These are phyloP conservation scores for Apantesis nais DNA, from an alignment of 2,888 invertebrate genomes.

Conservation along the genomic window DNA sequence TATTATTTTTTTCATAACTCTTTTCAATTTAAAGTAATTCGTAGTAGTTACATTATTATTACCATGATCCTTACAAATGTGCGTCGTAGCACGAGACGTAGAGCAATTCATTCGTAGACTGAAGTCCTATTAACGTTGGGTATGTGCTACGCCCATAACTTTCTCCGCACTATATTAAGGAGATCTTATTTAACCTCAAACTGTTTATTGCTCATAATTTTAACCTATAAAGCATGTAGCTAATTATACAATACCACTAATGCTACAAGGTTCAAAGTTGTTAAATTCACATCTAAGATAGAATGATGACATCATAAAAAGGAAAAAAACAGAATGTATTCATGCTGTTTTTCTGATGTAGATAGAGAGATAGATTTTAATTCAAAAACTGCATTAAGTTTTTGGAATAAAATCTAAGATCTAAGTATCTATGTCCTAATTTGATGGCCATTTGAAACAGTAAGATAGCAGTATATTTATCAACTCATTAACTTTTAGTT, in stretches of 20 bases:
- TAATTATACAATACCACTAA: conserved; percentile 24
- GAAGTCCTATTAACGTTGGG: conserved; percentile 22
- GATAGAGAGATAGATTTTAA: too few species aligned
- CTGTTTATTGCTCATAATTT: conserved; percentile 29
- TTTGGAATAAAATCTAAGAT: too few species aligned
- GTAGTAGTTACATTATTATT: conserved; percentile 2
- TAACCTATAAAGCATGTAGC: conserved; percentile 20
- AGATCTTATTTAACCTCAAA: conserved; percentile 24
- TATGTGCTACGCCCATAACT: conserved; percentile 29
- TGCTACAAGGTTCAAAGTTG: not conserved
- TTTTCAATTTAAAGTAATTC: conserved; percentile 2
- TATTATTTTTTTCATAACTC: not conserved
- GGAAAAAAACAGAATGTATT: not conserved
- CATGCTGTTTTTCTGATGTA: too few species aligned
- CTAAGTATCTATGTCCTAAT: not conserved
- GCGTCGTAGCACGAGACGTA: conserved; percentile 4
- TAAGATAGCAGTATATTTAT: not conserved
- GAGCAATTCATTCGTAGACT: conserved; percentile 16
- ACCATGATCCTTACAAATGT: not conserved
- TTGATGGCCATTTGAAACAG: not conserved
- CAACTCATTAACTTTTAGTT: not conserved
- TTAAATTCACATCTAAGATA: conserved; percentile 6
- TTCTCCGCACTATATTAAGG: conserved; percentile 25
- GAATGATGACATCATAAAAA: conserved; percentile 2
- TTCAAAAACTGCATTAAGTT: too few species aligned